Conservation (phyloP, 2,888 invertebrate species). For the Anaspis maculata region DNA sequence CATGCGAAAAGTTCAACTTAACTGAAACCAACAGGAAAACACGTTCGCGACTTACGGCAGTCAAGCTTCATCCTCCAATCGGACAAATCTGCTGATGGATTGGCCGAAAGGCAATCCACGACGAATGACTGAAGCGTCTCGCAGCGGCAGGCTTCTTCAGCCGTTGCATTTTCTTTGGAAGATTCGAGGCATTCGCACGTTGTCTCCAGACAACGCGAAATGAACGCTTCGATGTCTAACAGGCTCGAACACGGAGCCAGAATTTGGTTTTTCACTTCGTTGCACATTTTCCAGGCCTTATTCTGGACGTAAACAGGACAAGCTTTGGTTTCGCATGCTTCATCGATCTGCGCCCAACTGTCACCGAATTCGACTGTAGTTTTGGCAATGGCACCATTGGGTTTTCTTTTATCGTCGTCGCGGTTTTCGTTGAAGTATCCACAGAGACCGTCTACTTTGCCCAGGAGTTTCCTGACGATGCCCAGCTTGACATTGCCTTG, state of each 20-base stretch:
- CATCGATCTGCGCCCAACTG: slow-evolving; percentile 53
- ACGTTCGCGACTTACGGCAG: slow-evolving; percentile 52
- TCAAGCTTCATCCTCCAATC: slow-evolving; percentile 64
- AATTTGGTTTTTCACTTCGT: slow-evolving; percentile 53
- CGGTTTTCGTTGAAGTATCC: slow-evolving; percentile 63
- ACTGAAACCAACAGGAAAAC: too few relatives aligned
- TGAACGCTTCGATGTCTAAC: slow-evolving; percentile 59
- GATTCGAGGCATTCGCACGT: slow-evolving; percentile 64
- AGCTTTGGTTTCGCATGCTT: slow-evolving; percentile 51
- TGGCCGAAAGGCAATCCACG: slow-evolving; percentile 61
- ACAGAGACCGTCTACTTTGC: slow-evolving; percentile 69
- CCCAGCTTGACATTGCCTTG: slow-evolving; percentile 58
- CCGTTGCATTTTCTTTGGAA: slow-evolving; percentile 23
- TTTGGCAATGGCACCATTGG: slow-evolving; percentile 54
- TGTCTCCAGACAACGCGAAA: slow-evolving; percentile 65
- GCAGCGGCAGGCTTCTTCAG: slow-evolving; percentile 55
- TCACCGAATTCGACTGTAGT: slow-evolving; percentile 66
- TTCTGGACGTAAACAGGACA: slow-evolving; percentile 56
- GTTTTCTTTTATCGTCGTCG: slow-evolving; percentile 62
- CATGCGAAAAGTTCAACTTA: too few relatives aligned
- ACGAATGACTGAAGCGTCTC: slow-evolving; percentile 61
- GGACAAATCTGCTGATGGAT: slow-evolving; percentile 54
- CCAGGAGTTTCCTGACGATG: slow-evolving; percentile 53
- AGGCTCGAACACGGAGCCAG: slow-evolving; percentile 56
- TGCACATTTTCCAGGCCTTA: slow-evolving; percentile 60